Conservation (phyloP, 2,113 vertebrate genomes). For the Caranx melampygus region DNA sequence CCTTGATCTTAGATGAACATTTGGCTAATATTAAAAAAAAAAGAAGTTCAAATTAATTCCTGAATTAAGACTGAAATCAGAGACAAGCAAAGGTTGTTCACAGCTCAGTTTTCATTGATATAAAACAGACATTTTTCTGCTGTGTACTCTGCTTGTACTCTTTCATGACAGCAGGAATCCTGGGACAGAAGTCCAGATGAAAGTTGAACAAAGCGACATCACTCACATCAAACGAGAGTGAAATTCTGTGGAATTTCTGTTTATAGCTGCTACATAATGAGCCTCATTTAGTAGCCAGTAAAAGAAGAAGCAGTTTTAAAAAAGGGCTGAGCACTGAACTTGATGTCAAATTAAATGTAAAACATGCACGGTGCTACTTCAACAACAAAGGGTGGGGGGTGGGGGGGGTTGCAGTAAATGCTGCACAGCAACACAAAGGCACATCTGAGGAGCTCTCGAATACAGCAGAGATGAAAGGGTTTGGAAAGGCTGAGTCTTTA, state of each 20-base stretch:
- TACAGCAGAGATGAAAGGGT: slow-evolving; percentile 67
- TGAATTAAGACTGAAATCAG: background rate
- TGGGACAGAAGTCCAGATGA: slow-evolving; percentile 5
- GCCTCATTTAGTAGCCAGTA: background rate
- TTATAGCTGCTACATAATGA: slow-evolving; percentile 17
- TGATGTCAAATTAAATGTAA: slow-evolving; percentile 65
- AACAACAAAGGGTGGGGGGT: slow-evolving; percentile 52
- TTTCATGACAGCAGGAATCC: slow-evolving; percentile 11
- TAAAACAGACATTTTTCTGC: background rate
- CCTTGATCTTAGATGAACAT: background rate
- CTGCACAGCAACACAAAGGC: slow-evolving; percentile 62
- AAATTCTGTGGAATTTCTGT: slow-evolving; percentile 9
- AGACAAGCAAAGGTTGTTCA: background rate
- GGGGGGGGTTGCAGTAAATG: slow-evolving; percentile 32
- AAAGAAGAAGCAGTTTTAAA: slow-evolving; percentile 27
- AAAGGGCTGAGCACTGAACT: slow-evolving; percentile 52
- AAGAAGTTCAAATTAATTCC: background rate
- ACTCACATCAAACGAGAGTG: slow-evolving; percentile 18
- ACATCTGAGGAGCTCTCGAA: slow-evolving; percentile 65
- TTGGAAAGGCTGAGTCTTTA: slow-evolving; percentile 49
- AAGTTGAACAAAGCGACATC: slow-evolving; percentile 8
- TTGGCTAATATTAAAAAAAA: background rate
- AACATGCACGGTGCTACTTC: slow-evolving; percentile 50
- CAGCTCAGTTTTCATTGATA: background rate
- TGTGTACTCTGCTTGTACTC: background rate